Evolutionary conservation across 2,113 vertebrate species (phyloP).

Genomic region (Xiphorhynchus elegans): DNA sequence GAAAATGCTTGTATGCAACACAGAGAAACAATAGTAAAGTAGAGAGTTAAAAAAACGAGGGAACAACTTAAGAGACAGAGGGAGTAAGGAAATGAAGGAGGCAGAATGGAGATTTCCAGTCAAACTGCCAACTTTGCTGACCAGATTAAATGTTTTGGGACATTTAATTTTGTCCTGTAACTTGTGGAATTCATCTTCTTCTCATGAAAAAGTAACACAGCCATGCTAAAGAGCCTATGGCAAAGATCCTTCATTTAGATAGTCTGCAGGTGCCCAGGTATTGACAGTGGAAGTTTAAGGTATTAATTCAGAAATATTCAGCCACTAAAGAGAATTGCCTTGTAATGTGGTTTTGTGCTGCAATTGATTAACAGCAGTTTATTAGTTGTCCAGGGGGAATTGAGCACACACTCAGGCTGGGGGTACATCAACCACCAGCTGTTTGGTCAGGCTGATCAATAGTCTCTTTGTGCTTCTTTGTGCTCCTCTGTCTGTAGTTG

Average conservation of each 20-base stretch:
- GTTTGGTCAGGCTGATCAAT: not conserved
- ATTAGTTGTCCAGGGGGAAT: not conserved
- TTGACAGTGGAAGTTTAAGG: not conserved
- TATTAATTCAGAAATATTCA: not conserved
- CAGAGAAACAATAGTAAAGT: not conserved
- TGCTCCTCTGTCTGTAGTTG: not conserved
- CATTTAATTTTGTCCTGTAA: not conserved
- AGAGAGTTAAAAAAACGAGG: rapidly evolving
- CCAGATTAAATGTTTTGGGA: not conserved
- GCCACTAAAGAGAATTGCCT: not conserved
- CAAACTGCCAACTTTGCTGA: not conserved
- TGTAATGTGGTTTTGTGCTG: not conserved
- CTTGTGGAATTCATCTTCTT: not conserved
- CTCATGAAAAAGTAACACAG: not conserved
- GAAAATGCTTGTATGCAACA: not conserved
- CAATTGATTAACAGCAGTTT: not conserved
- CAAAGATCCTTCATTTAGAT: not conserved
- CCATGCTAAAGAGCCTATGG: too few species aligned
- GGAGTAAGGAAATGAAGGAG: not conserved
- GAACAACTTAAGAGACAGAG: not conserved
- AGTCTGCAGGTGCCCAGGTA: not conserved
- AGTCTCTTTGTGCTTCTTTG: not conserved
- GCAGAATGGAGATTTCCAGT: not conserved
- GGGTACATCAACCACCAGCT: not conserved
- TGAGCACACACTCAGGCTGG: not conserved